phyloP scores from a whole-genome alignment of 2,797 vertebrate genomes.

The Carcharodon carcharias region DNA sequence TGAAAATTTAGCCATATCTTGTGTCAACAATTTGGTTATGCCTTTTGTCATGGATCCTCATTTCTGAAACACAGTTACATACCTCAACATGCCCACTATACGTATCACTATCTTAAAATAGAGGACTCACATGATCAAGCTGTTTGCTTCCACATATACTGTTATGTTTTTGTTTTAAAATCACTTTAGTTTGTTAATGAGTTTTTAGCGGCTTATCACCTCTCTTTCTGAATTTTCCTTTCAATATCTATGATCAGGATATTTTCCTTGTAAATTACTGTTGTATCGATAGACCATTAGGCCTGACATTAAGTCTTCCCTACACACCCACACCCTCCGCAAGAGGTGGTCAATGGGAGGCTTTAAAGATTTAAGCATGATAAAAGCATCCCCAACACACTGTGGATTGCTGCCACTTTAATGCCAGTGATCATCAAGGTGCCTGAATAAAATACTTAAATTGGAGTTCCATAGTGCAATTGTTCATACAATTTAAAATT shows the following conservation, averaged over 20 bases:
- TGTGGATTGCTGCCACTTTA: background rate
- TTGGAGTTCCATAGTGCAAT: background rate
- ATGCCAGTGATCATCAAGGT: background rate
- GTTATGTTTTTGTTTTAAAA: background rate
- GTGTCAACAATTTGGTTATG: too few relatives aligned
- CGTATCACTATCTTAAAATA: too few relatives aligned
- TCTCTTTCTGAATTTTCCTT: background rate
- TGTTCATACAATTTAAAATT: background rate
- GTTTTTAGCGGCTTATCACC: background rate
- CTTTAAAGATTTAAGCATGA: background rate
- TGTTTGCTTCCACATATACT: background rate
- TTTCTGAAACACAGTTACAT: too few relatives aligned
- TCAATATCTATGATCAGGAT: background rate
- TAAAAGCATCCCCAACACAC: too few relatives aligned
- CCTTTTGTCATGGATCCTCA: too few relatives aligned
- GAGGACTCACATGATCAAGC: too few relatives aligned
- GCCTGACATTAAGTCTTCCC: too few relatives aligned
- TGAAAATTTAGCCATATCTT: too few relatives aligned
- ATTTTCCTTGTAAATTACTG: background rate
- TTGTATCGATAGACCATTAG: background rate
- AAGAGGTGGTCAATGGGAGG: too few relatives aligned
- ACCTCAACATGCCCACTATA: too few relatives aligned
- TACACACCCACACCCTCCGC: too few relatives aligned
- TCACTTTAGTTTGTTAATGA: background rate
- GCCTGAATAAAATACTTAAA: background rate